These are phyloP conservation scores for Lasioglossum villosulum DNA, from an alignment of 2,888 invertebrate genomes.

Conservation along the genomic window DNA sequence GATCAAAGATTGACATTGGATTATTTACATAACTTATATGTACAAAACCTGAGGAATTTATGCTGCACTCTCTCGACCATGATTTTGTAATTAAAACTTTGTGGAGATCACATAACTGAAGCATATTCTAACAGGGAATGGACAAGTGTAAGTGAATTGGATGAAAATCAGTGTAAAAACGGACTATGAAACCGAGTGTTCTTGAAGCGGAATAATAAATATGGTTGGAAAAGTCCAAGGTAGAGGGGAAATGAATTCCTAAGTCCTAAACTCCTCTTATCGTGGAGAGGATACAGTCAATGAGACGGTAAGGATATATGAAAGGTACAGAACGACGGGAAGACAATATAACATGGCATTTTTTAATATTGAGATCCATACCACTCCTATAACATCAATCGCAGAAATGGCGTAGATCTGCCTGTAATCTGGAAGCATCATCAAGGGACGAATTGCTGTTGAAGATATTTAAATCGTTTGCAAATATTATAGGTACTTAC, in stretches of 20 bases:
- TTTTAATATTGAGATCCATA: not conserved
- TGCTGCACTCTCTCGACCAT: too few relatives aligned
- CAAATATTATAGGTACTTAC: too few relatives aligned
- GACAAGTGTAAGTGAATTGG: not conserved
- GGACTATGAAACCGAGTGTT: not conserved
- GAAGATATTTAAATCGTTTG: too few relatives aligned
- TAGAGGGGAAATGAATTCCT: conserved; percentile 8
- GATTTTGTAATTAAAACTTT: too few relatives aligned
- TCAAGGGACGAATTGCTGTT: too few relatives aligned
- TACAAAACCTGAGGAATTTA: too few relatives aligned
- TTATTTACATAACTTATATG: too few relatives aligned
- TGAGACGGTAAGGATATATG: not conserved
- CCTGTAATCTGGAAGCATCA: too few relatives aligned
- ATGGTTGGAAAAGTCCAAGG: not conserved
- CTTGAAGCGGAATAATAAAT: not conserved
- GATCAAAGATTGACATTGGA: too few relatives aligned
- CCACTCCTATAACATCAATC: not conserved
- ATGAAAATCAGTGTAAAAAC: not conserved
- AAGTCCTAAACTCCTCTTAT: too few relatives aligned
- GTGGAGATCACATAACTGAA: too few relatives aligned
- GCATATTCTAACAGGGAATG: too few relatives aligned
- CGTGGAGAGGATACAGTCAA: not conserved
- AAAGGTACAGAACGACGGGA: not conserved
- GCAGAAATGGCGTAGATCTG: not conserved
- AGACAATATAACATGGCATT: not conserved